These are phyloP conservation scores for Sardinella longiceps DNA, from an alignment of 2,797 vertebrate species.

Conservation along the genomic window DNA sequence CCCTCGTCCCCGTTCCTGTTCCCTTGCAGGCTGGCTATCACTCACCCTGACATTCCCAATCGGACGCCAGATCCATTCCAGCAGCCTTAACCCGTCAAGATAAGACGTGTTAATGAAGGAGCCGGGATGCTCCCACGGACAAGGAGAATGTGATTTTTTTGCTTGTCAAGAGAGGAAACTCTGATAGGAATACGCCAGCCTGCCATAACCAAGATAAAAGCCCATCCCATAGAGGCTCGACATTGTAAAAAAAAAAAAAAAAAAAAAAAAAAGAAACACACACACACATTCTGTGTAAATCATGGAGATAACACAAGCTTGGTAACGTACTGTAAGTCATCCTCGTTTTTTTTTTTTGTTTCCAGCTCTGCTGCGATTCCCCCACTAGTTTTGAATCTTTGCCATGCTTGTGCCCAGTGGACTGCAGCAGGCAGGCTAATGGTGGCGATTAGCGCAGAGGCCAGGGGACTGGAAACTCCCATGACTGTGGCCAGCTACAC, in stretches of 20 bases:
- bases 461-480: slow-evolving; percentile 24
- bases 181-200: not conserved
- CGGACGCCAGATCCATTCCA: not conserved
- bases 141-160: not conserved
- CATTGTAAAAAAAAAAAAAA: not conserved
- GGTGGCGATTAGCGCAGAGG: slow-evolving; percentile 8
- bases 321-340: not conserved
- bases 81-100: not conserved
- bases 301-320: not conserved
- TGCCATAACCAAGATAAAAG: not conserved
- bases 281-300: not conserved
- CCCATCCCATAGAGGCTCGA: not conserved
- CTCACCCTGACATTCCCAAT: not conserved
- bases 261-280: no score
- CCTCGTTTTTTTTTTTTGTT: not conserved
- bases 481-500: slow-evolving; percentile 35
- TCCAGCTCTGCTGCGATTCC: not conserved
- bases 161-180: not conserved
- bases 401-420: not conserved
- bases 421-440: slow-evolving; percentile 4
- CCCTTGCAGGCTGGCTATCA: not conserved
- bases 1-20: not conserved
- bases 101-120: not conserved
- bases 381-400: not conserved
- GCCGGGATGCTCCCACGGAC: not conserved